Conservation (phyloP, 1,140 invertebrate genomes). For the Centruroides sculpturatus region DNA sequence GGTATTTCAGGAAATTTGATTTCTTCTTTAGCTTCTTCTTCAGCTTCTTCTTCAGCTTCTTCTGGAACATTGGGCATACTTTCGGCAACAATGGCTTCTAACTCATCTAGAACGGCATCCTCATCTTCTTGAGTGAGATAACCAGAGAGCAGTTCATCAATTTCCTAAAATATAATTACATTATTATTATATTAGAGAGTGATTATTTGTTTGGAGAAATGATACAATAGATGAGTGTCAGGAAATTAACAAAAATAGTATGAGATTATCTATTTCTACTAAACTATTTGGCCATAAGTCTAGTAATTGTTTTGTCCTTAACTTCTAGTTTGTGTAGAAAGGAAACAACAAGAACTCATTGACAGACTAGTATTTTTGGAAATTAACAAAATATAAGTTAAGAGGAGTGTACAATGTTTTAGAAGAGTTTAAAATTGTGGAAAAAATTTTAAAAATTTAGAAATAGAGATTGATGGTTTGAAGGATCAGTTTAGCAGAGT, state of each 20-base stretch:
- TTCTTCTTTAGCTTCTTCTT: no score
- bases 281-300: no score
- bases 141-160: conserved; percentile 67
- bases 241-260: background rate
- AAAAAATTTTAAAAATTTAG: no score
- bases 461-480: no score
- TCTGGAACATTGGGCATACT: conserved; percentile 22
- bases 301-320: no score
- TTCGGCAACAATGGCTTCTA: conserved; percentile 54
- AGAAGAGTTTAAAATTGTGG: no score
- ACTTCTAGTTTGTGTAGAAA: no score
- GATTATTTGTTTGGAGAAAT: background rate
- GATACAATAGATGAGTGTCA: background rate
- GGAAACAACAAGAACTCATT: no score
- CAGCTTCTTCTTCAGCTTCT: conserved; percentile 19
- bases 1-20: conserved; percentile 4
- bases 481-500: no score
- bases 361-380: no score
- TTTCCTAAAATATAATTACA: conserved; percentile 44
- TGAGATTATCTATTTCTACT: background rate
- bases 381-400: no score
- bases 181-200: background rate
- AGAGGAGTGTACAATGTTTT: no score
- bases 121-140: conserved; percentile 72
- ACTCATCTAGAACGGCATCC: conserved; percentile 69